Conservation (phyloP, 1,140 invertebrate species). For the Lysiphlebus fabarum region DNA sequence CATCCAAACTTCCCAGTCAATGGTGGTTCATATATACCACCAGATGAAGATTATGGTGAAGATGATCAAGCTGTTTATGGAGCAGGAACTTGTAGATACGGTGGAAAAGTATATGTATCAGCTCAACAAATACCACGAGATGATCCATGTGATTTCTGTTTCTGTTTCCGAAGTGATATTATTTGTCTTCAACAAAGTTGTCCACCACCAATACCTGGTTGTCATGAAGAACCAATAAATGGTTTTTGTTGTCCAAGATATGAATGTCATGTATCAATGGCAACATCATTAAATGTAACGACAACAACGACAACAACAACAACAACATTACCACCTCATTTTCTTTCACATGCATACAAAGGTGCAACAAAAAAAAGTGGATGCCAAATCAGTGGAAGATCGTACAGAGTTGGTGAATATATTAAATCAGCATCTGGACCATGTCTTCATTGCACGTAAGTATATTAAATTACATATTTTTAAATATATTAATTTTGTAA, state of each 20-base stretch:
- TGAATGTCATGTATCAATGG: conserved; percentile 86
- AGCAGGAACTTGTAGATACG: conserved; percentile 85
- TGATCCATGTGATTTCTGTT: conserved; percentile 94
- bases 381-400: conserved; percentile 78
- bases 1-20: conserved; percentile 45
- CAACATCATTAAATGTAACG: conserved; percentile 71
- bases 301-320: conserved; percentile 82
- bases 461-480: conserved; percentile 33
- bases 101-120: conserved; percentile 87
- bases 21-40: conserved; percentile 38
- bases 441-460: conserved; percentile 89
- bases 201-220: conserved; percentile 86
- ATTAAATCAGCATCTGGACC: conserved; percentile 82
- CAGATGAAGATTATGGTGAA: conserved; percentile 64
- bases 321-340: conserved; percentile 79
- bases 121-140: conserved; percentile 91
- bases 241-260: conserved; percentile 94
- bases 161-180: conserved; percentile 94
- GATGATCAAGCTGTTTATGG: conserved; percentile 74
- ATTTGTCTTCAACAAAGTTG: conserved; percentile 93
- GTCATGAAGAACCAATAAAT: conserved; percentile 84
- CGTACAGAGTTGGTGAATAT: conserved; percentile 79
- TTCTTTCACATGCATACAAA: conserved; percentile 73
- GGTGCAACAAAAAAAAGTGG: conserved; percentile 70
- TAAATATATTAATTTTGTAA: conserved; percentile 10